Evolutionary conservation across 2,888 invertebrate species (phyloP).

Genomic region (Junonia oenone): DNA sequence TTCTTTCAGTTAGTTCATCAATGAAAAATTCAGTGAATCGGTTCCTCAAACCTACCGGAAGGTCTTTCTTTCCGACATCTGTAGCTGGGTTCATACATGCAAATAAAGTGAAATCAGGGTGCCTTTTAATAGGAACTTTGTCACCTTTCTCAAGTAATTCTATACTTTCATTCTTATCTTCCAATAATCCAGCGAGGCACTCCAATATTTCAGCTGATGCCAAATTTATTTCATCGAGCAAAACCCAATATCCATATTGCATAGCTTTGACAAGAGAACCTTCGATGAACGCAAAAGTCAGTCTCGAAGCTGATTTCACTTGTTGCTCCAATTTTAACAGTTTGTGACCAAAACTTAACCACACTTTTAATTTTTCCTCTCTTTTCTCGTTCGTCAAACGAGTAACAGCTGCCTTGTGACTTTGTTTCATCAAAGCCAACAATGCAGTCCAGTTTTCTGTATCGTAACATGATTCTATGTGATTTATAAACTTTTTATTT

Average conservation of each 20-base stretch:
- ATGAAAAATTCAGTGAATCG: conserved; percentile 98
- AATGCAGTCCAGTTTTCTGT: conserved; percentile 86
- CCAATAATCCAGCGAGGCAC: conserved; percentile 93
- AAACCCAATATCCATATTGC: conserved; percentile 95
- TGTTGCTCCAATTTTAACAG: conserved; percentile 86
- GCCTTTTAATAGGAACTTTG: conserved; percentile 87
- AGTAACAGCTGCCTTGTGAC: conserved; percentile 82
- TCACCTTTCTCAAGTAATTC: conserved; percentile 95
- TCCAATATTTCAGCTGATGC: conserved; percentile 98
- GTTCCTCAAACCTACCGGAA: conserved; percentile 95
- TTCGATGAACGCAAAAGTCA: conserved; percentile 95
- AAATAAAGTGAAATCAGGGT: conserved; percentile 94
- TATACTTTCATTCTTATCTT: conserved; percentile 88
- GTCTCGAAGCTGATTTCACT: conserved; percentile 83
- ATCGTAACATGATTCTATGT: conserved; percentile 88
- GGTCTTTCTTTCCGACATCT: conserved; percentile 97
- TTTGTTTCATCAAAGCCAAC: conserved; percentile 87
- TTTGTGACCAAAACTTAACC: conserved; percentile 84
- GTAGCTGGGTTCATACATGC: conserved; percentile 99
- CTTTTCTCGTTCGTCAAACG: conserved; percentile 61
- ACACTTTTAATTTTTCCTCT: conserved; percentile 65
- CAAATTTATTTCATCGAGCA: conserved; percentile 98
- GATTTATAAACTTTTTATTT: conserved; percentile 90
- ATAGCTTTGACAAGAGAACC: conserved; percentile 96
- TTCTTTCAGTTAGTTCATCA: conserved; percentile 90